phyloP scores from a whole-genome alignment of 2,797 vertebrate genomes.

The Lagocephalus sceleratus region DNA sequence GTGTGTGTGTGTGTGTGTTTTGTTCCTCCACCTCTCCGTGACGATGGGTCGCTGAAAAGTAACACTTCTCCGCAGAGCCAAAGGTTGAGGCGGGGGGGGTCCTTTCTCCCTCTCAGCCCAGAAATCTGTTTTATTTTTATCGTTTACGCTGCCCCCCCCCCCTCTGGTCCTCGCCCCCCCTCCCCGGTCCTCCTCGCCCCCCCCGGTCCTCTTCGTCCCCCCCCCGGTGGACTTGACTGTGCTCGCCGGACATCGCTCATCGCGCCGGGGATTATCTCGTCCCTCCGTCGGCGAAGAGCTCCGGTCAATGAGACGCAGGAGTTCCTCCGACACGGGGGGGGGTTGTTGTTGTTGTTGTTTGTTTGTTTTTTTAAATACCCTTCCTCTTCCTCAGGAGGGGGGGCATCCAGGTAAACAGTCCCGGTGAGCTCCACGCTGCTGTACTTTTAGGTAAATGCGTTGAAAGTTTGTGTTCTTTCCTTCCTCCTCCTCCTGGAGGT shows the following conservation, averaged over 20 bases:
- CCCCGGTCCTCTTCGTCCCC: no score
- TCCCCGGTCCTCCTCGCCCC: no score
- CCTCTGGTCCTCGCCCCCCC: no score
- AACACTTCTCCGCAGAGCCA: constrained; percentile 78
- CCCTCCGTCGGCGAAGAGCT: constrained; percentile 43
- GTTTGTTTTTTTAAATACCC: no score
- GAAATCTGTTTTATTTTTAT: constrained; percentile 52
- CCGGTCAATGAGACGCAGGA: constrained; percentile 56
- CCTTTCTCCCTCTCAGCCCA: constrained; percentile 21
- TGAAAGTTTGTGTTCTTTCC: constrained; percentile 56
- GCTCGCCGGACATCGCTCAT: constrained; percentile 47
- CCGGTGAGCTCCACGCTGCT: constrained; percentile 10
- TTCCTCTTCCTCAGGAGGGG: constrained; percentile 25
- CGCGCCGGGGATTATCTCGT: constrained; percentile 63
- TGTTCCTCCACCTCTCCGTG: constrained; percentile 78
- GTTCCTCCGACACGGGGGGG: constrained; percentile 63
- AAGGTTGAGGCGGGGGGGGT: constrained; percentile 64
- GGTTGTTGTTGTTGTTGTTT: no score
- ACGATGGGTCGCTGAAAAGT: constrained; percentile 80
- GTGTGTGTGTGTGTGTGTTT: no score
- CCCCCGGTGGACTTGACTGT: constrained; percentile 41
- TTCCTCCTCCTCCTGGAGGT: background rate
- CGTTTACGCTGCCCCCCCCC: no score
- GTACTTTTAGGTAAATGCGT: constrained; percentile 25
- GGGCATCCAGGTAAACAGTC: constrained; percentile 59